These are phyloP conservation scores for Drosophila acutilabella DNA, from an alignment of 2,888 invertebrate genomes.

Conservation along the genomic window DNA sequence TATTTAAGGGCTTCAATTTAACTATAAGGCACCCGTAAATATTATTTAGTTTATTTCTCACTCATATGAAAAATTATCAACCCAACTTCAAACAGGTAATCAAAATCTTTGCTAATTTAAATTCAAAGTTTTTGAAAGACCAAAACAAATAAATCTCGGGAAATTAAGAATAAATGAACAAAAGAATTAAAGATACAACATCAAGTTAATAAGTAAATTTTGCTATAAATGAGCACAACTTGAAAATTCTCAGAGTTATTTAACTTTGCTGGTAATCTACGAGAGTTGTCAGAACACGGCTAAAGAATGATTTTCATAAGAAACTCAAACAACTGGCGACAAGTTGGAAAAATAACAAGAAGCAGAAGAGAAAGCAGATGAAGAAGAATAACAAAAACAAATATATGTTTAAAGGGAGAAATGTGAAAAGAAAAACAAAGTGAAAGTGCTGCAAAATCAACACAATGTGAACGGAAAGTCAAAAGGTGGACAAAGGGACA, in stretches of 20 bases:
- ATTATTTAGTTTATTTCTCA: too few species aligned
- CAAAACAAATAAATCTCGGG: not conserved
- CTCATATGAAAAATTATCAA: too few species aligned
- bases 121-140: not conserved
- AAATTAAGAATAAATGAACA: not conserved
- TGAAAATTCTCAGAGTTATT: conserved; percentile 53
- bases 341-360: conserved; percentile 20
- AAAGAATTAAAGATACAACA: conserved; percentile 22
- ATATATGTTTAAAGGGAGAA: conserved; percentile 2
- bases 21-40: too few species aligned
- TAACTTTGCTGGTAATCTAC: conserved; percentile 66
- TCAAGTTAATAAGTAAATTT: conserved; percentile 40
- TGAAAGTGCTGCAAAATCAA: conserved; percentile 46
- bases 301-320: conserved; percentile 29
- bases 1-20: too few species aligned
- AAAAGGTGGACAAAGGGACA: conserved; percentile 34
- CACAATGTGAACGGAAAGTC: conserved; percentile 46
- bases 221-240: conserved; percentile 27
- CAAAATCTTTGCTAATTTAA: not conserved
- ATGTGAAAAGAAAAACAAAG: conserved; percentile 21
- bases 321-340: conserved; percentile 56
- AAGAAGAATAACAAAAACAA: conserved; percentile 11
- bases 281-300: conserved; percentile 40
- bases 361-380: not conserved
- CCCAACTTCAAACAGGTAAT: too few species aligned